A percentile compares a stretch with the other conserved stretches of the same genome.
These are phyloP conservation scores for Micrasema longulum DNA, from an alignment of 1,140 invertebrate species.

Conservation along the genomic window DNA sequence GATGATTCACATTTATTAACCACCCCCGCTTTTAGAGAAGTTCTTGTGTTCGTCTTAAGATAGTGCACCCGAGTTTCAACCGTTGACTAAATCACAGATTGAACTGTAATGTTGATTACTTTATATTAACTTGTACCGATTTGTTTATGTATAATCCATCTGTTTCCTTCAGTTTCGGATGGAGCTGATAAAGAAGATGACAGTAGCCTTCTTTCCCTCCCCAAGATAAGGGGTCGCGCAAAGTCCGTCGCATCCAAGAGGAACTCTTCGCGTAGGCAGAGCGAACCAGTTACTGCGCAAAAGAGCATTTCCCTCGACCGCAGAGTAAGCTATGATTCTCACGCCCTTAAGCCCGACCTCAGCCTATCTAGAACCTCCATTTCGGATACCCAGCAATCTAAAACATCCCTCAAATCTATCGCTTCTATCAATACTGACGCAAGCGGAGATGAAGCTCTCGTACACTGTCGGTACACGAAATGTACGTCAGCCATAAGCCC, in stretches of 20 bases:
- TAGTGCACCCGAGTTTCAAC: slow-evolving; percentile 16
- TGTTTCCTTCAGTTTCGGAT: slow-evolving; percentile 63
- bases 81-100: slow-evolving; percentile 15
- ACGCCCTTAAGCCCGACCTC: slow-evolving; percentile 43
- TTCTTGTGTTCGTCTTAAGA: slow-evolving; percentile 3
- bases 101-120: neutral
- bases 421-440: slow-evolving; percentile 65
- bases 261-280: slow-evolving; percentile 61
- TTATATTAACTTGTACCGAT: neutral
- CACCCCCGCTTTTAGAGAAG: slow-evolving; percentile 5
- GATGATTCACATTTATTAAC: neutral
- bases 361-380: slow-evolving; percentile 56
- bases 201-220: slow-evolving; percentile 53
- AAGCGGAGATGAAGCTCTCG: slow-evolving; percentile 67
- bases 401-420: slow-evolving; percentile 63
- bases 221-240: slow-evolving; percentile 58
- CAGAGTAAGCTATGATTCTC: slow-evolving; percentile 53
- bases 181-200: slow-evolving; percentile 63
- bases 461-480: slow-evolving; percentile 83
- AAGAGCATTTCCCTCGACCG: slow-evolving; percentile 52
- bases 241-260: slow-evolving; percentile 58
- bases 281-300: slow-evolving; percentile 62
- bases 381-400: slow-evolving; percentile 58
- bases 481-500: slow-evolving; percentile 74
- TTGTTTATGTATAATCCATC: slow-evolving; percentile 5